Conservation (phyloP, 64 coral and sea anemone genomes). For the Montipora foliosa region DNA sequence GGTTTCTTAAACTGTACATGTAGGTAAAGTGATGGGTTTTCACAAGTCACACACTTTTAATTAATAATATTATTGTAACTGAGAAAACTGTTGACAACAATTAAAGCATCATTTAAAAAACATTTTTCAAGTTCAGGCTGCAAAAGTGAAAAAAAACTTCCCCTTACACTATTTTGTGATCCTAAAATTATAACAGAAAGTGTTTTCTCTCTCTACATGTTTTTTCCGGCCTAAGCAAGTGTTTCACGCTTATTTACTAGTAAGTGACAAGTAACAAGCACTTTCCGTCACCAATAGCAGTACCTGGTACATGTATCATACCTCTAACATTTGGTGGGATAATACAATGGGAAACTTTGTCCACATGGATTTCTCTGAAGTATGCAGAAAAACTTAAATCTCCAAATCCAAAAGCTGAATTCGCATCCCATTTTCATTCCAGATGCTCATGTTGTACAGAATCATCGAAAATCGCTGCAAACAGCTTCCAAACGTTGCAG, state of each 20-base stretch:
- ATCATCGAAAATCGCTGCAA: not conserved
- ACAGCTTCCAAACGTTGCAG: not conserved
- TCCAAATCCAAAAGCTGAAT: not conserved
- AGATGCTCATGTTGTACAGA: not conserved
- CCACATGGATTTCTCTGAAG: not conserved
- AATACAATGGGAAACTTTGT: not conserved
- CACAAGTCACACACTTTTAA: not conserved
- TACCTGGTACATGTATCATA: not conserved
- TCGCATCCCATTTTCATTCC: not conserved
- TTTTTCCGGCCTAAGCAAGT: no score
- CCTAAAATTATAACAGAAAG: no score
- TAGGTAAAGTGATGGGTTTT: not conserved
- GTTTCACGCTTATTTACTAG: no score
- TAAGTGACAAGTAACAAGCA: no score
- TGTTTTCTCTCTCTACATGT: no score
- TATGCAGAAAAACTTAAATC: not conserved
- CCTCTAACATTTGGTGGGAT: not conserved
- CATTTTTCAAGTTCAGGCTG: not conserved
- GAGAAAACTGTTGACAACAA: not conserved
- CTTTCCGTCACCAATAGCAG: conserved; percentile 47
- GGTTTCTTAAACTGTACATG: not conserved
- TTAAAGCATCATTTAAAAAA: not conserved
- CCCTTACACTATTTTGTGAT: not conserved
- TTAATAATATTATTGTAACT: not conserved
- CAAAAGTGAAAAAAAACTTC: no score